These are phyloP conservation scores for Cinara cedri DNA, from an alignment of 2,888 invertebrate species.

Conservation along the genomic window DNA sequence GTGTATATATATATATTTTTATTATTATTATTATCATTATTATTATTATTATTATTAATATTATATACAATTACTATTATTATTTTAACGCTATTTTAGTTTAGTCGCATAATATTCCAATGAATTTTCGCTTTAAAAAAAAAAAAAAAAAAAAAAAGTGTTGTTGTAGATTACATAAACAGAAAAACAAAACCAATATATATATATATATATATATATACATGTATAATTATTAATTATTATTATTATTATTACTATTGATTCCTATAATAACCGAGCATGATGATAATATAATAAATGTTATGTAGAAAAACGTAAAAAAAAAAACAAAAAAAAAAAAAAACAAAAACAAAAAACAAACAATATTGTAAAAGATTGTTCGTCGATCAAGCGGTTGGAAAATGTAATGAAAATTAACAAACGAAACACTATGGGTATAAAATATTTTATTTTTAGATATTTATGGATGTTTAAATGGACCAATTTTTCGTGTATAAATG, in stretches of 20 bases:
- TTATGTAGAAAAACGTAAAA: slow-evolving; percentile 42
- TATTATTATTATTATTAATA: not conserved
- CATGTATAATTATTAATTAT: slow-evolving; percentile 31
- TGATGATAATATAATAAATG: slow-evolving; percentile 32
- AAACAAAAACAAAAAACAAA: no score
- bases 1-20: not conserved
- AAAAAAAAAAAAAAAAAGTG: no score
- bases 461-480: slow-evolving; percentile 55
- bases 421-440: slow-evolving; percentile 43
- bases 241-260: slow-evolving; percentile 34
- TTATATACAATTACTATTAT: no score
- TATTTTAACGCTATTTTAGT: slow-evolving; percentile 40
- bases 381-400: slow-evolving; percentile 31
- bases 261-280: slow-evolving; percentile 55
- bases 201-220: not conserved
- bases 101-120: slow-evolving; percentile 53
- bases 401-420: slow-evolving; percentile 31
- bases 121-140: slow-evolving; percentile 42
- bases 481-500: slow-evolving; percentile 55
- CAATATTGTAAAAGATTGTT: slow-evolving; percentile 19
- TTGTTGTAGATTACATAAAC: slow-evolving; percentile 45
- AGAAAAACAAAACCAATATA: slow-evolving; percentile 5
- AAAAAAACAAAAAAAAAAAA: no score
- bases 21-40: not conserved
- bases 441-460: slow-evolving; percentile 57